Conservation (phyloP, 2,113 vertebrate genomes). For the Ceyx melanurus region DNA sequence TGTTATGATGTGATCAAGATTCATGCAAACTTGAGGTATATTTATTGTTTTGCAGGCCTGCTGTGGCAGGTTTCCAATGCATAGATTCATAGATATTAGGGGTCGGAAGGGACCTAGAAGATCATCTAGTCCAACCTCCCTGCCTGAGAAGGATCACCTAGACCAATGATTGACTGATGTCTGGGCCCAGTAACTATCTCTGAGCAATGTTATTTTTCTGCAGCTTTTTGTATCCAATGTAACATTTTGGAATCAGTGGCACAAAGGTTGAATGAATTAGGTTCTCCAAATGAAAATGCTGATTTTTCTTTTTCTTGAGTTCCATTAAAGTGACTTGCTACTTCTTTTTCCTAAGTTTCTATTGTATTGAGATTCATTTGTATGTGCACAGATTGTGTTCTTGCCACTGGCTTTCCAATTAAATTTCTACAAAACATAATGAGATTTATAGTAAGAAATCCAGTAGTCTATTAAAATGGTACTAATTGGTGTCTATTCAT, state of each 20-base stretch:
- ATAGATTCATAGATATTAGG: too few species aligned
- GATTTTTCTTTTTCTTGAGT: not conserved
- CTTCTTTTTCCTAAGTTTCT: not conserved
- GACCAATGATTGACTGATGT: not conserved
- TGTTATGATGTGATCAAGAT: not conserved
- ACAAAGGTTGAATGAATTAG: not conserved
- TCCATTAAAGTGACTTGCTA: not conserved
- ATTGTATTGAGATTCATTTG: not conserved
- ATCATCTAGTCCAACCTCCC: too few species aligned
- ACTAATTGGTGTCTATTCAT: not conserved
- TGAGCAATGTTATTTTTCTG: not conserved
- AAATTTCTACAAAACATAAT: not conserved
- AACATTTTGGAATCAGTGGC: not conserved
- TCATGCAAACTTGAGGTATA: not conserved
- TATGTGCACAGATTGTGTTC: not conserved
- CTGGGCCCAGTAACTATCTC: not conserved
- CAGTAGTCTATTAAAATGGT: not conserved
- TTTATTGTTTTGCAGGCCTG: not conserved
- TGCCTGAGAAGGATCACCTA: too few species aligned
- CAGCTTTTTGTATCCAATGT: not conserved
- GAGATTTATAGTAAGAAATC: not conserved
- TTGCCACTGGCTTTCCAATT: not conserved
- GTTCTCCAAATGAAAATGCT: not conserved
- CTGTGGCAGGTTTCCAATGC: not conserved
- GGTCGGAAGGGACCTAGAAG: too few species aligned